A percentile compares a stretch with the other conserved stretches of the same genome.
Evolutionary conservation across 2,113 vertebrate species (phyloP).

Genomic region (Octodon degus): DNA sequence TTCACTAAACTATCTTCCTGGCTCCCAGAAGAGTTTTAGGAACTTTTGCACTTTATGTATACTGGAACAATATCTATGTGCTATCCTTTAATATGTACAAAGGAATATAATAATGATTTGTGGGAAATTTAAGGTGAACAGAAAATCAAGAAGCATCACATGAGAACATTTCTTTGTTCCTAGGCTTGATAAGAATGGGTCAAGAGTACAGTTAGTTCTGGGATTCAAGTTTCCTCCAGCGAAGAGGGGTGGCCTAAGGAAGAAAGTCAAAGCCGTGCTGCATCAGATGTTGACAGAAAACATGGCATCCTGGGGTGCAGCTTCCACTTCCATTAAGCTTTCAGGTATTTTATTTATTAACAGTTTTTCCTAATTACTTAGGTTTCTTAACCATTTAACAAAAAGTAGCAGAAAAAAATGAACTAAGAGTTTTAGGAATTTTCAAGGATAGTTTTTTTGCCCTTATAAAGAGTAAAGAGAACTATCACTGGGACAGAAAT

Average conservation of each 20-base stretch:
- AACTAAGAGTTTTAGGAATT: neutral
- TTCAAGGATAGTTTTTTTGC: neutral
- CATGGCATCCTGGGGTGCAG: neutral
- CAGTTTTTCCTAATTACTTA: neutral
- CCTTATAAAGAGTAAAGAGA: neutral
- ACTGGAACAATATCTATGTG: neutral
- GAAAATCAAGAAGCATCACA: neutral
- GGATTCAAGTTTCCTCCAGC: constrained; percentile 51
- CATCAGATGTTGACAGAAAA: constrained; percentile 18
- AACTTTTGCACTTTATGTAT: neutral
- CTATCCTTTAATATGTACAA: neutral
- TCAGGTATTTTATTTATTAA: neutral
- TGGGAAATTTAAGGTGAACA: neutral
- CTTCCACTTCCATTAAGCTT: constrained; percentile 25
- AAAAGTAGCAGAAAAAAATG: neutral
- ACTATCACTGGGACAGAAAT: neutral
- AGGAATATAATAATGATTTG: neutral
- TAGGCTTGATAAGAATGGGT: constrained; percentile 11
- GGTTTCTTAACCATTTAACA: neutral
- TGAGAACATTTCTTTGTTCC: constrained; percentile 34
- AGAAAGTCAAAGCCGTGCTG: constrained; percentile 13
- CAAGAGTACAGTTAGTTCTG: neutral
- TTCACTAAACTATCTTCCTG: too few species aligned
- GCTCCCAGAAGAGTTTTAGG: neutral
- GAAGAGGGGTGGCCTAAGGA: neutral